A percentile compares a stretch with the other conserved stretches of the same genome.
Evolutionary conservation across 2,797 vertebrate genomes (phyloP).

Genomic region (Capromys pilorides): DNA sequence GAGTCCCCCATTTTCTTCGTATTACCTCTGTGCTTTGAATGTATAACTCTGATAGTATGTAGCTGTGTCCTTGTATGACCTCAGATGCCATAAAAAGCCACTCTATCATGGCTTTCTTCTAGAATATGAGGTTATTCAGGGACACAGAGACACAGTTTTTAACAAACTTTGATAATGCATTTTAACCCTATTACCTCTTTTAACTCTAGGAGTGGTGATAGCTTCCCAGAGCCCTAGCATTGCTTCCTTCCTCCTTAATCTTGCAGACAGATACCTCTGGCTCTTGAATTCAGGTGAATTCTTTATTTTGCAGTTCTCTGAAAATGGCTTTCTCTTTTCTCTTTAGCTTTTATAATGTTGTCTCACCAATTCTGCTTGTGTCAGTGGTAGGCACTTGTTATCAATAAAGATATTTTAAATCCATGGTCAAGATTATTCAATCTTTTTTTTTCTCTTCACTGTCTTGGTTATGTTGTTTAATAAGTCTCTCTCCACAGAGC

Average conservation of each 20-base stretch:
- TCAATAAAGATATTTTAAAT: conserved; percentile 7
- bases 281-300: background rate
- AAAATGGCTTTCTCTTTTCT: background rate
- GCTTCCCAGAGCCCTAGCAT: background rate
- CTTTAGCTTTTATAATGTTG: background rate
- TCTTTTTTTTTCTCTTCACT: background rate
- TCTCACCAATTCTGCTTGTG: background rate
- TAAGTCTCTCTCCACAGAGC: background rate
- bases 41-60: background rate
- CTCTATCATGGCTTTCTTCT: background rate
- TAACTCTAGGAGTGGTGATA: background rate
- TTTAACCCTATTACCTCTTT: background rate
- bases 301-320: background rate
- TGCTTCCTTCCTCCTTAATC: background rate
- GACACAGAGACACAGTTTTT: background rate
- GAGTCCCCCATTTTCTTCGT: background rate
- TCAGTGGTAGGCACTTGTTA: background rate
- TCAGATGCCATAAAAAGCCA: background rate
- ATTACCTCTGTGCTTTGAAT: background rate
- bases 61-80: background rate
- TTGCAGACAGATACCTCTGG: background rate
- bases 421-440: background rate
- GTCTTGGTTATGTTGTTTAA: background rate
- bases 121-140: background rate
- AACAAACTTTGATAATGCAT: background rate